Base-by-base conservation (phyloP, 2,888 invertebrate species). In the Drosophila dives region DNA sequence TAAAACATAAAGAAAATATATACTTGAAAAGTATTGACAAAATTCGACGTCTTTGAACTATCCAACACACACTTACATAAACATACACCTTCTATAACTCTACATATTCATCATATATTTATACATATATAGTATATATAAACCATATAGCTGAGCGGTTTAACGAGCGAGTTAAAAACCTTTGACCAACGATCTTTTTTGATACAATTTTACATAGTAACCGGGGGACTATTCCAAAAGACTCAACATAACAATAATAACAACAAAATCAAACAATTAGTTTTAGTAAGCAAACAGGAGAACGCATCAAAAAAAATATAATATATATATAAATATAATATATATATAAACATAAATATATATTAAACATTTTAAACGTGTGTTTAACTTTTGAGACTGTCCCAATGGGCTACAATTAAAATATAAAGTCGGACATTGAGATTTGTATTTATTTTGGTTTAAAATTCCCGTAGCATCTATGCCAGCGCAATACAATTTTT, bases 21-120 rank as follows among this genome's bases (percentile, higher is more conserved):
- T 86, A 90, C 86, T 86, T 86, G 64, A 89, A 86, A 86, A 86
- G 86, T 86, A 90, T 90, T 72, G 70, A 73, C 66, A 64, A 65
- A 75, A 85, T 71, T 59, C 65, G 60, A 49, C 72, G 87, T 89
- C 72, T 85, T 89, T 89, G 75, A 68, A 72, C 75, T 83, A 55
- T 32, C 45, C 59, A 56, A 59, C 53, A 64, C 15, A 55, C 45
- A 63, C 53, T 50, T 58, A 38, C 58, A 56, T 29, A n/a, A 17
- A 36, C 61, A 56, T 40, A 68, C 34, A 40, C 50, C 49, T 33
- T 42, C 50, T 62, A 38, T 42, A 59, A 58, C 36, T 64, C 50
- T 17, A 68, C 56, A 51, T 53, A 64, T 40, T 42, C 58, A 42
- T 51, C 40, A 77, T 55, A 74, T 51, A 72, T 50, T 71, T 17